phyloP scores from a whole-genome alignment of 2,797 vertebrate species.

The Sebastiscus tertius region DNA sequence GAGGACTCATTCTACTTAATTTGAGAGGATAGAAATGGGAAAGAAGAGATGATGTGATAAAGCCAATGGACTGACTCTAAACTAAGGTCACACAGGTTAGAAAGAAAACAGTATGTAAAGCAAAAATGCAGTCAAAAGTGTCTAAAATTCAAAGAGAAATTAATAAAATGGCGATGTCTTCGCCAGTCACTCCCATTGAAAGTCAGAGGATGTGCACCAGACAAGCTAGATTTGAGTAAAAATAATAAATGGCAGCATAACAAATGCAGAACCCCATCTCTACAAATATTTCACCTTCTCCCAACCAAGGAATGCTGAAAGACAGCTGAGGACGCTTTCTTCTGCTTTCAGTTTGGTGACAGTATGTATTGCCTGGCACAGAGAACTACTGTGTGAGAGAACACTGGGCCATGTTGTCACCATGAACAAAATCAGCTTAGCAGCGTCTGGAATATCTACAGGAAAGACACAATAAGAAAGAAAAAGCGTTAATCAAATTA shows the following conservation, averaged over 20 bases:
- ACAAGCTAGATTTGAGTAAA: not conserved
- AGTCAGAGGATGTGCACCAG: not conserved
- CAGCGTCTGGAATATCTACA: slow-evolving; percentile 89
- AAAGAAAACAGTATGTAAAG: not conserved
- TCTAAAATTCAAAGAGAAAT: not conserved
- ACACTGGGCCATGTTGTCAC: slow-evolving; percentile 89
- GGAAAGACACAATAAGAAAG: not conserved
- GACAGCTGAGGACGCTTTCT: slow-evolving; percentile 80
- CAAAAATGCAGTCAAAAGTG: not conserved
- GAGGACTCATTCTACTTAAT: not conserved
- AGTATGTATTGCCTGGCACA: slow-evolving; percentile 91
- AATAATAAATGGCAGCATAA: not conserved
- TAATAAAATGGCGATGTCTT: not conserved
- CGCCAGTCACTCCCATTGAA: not conserved
- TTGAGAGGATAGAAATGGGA: not conserved
- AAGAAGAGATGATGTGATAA: not conserved
- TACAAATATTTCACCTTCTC: slow-evolving; percentile 86
- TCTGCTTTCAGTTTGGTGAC: slow-evolving; percentile 84
- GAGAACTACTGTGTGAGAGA: slow-evolving; percentile 81
- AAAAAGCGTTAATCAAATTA: not conserved
- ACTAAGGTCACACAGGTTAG: not conserved
- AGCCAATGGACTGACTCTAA: not conserved
- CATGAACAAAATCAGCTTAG: slow-evolving; percentile 91
- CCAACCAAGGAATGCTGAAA: slow-evolving; percentile 89
- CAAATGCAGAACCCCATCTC: not conserved